Base-by-base conservation (phyloP, 2,113 vertebrate species). In the Aythya baeri region DNA sequence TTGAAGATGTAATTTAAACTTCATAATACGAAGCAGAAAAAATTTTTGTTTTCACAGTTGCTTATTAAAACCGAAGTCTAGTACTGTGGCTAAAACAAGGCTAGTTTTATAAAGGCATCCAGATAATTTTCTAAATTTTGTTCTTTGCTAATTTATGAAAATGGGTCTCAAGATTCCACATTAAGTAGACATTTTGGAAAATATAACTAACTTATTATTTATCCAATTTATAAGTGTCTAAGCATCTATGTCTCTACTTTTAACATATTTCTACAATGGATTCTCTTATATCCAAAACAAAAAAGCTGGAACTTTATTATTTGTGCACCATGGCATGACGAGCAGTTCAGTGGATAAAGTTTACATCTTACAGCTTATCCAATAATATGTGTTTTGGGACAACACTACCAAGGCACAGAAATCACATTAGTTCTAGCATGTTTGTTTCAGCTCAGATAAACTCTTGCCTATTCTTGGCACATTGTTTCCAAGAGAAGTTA, bases 401-500 rank as follows among this genome's bases (percentile, higher is more conserved):
- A 76, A 34, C 9, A 20, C 67, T 68, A 58, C 29, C 31, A 73
- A 81, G 86, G 50, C 43, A 46, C 46, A 68, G 66, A 88, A 88
- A 77, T 50, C 22, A 44, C 12, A 61, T 94, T 86, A 88, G n/a
- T 72, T 86, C 61, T 74, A 80, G 55, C 68, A 59, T 21, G 55
- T 89, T 94, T 89, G 17, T 73, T 91, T 77, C 70, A 86, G 15
- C 54, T 93, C 62, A 86, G 50, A 87, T 91, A 8, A 91, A 79
- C 88, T 85, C 86, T 95, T 76, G 55, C 76, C 54, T 72, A 38
- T 86, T 89, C 72, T 83, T 83, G 88, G 86, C 84, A 92, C 78
- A 70, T 73, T 43, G 55, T 93, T 81, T 94, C 66, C 54, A 74
- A 52, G 59, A 79, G 74, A 87, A 94, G 88, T 93, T 96, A 72